phyloP scores from a whole-genome alignment of 2,888 invertebrate species.

The Ptilodon capucinus region DNA sequence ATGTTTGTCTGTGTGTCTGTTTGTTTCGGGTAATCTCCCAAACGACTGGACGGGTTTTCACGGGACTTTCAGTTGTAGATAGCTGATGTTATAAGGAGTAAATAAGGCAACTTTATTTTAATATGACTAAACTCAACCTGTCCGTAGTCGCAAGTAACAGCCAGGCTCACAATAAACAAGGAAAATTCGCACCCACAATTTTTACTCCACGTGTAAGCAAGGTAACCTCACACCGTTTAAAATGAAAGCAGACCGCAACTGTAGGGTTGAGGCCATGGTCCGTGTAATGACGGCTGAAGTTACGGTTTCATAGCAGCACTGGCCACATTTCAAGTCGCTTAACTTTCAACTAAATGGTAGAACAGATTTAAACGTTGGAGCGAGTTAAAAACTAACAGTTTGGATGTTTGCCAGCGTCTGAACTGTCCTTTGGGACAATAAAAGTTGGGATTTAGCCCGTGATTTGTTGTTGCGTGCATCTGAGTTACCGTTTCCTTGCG shows the following conservation, averaged over 20 bases:
- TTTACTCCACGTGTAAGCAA: too few species aligned
- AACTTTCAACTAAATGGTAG: conserved; percentile 17
- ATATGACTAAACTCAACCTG: too few species aligned
- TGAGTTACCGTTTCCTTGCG: conserved; percentile 5
- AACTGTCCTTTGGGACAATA: conserved; percentile 28
- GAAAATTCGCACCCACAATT: too few species aligned
- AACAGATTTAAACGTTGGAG: conserved; percentile 35
- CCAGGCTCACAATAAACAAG: too few species aligned
- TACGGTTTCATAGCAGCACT: background rate
- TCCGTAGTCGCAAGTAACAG: too few species aligned
- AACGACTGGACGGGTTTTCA: too few species aligned
- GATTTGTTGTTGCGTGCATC: conserved; percentile 29
- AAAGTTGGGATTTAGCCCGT: conserved; percentile 23
- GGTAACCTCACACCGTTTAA: background rate
- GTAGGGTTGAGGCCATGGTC: background rate
- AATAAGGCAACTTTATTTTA: too few species aligned
- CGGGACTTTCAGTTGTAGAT: too few species aligned
- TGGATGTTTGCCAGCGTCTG: conserved; percentile 24
- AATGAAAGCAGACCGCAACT: background rate
- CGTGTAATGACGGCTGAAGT: background rate
- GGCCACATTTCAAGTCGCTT: conserved; percentile 21
- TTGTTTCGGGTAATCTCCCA: too few species aligned
- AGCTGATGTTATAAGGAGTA: too few species aligned
- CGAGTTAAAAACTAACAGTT: conserved; percentile 31
- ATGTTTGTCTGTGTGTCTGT: too few species aligned